Percentiles rank a stretch among this genome's conserved stretches.
Evolutionary conservation across 2,888 invertebrate genomes (phyloP).

Genomic region (Agrilus biguttatus): DNA sequence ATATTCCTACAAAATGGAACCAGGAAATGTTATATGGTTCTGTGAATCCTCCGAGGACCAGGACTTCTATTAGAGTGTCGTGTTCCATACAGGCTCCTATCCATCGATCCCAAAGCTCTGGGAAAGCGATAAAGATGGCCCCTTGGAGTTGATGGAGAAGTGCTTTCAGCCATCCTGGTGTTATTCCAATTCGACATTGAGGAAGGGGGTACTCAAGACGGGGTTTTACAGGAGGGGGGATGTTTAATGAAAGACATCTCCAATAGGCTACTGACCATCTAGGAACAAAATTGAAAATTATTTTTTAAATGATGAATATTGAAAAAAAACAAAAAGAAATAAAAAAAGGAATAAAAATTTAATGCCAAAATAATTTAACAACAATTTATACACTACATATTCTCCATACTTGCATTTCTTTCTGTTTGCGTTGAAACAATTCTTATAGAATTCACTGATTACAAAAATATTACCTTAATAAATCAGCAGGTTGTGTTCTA

Average conservation of each 20-base stretch:
- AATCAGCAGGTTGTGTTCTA: conserved; percentile 75
- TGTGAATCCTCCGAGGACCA: conserved; percentile 56
- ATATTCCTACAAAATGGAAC: conserved; percentile 59
- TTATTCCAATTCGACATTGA: conserved; percentile 56
- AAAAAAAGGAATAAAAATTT: neutral
- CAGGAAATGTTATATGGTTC: conserved; percentile 50
- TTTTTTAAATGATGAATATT: too few relatives aligned
- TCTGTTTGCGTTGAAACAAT: too few relatives aligned
- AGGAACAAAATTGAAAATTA: neutral
- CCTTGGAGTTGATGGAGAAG: conserved; percentile 58
- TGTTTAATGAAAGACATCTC: conserved; percentile 57
- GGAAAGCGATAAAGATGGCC: conserved; percentile 24
- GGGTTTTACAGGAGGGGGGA: conserved; percentile 70
- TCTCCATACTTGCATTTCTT: too few relatives aligned
- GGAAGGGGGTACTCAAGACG: conserved; percentile 59
- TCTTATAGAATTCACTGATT: too few relatives aligned
- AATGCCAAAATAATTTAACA: neutral
- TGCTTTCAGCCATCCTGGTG: conserved; percentile 65
- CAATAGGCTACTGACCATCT: conserved; percentile 78
- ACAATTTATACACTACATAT: too few relatives aligned
- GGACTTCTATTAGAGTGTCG: conserved; percentile 48
- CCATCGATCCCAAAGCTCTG: conserved; percentile 40
- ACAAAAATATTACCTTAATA: conserved; percentile 45
- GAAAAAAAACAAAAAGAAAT: too few relatives aligned
- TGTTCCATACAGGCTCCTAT: conserved; percentile 49